Evolutionary conservation across 1,140 invertebrate genomes (phyloP).

Genomic region (Drosophila carrolli): DNA sequence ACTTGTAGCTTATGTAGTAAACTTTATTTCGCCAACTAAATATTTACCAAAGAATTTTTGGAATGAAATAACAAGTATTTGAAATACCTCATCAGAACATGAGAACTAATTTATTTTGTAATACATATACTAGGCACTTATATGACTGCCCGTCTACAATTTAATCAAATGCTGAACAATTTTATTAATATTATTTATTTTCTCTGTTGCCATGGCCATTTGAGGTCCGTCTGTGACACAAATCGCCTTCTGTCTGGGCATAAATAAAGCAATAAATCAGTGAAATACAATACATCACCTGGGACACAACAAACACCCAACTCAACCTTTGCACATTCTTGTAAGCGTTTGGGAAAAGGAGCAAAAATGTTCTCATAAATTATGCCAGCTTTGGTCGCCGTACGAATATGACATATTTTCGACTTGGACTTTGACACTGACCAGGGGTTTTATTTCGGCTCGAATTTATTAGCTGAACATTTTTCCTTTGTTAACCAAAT

Average conservation of each 20-base stretch:
- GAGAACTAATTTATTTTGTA: neutral
- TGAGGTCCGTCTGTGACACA: slow-evolving; percentile 40
- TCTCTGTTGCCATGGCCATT: slow-evolving; percentile 23
- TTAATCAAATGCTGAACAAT: slow-evolving; percentile 60
- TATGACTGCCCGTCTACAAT: slow-evolving; percentile 6
- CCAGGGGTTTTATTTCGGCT: slow-evolving; percentile 31
- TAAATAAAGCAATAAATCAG: slow-evolving; percentile 78
- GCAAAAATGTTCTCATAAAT: slow-evolving; percentile 59
- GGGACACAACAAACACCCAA: slow-evolving; percentile 34
- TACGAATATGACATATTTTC: slow-evolving; percentile 77
- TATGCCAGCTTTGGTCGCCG: slow-evolving; percentile 60
- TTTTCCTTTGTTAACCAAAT: slow-evolving; percentile 49
- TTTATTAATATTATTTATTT: slow-evolving; percentile 31
- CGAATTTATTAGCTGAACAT: slow-evolving; percentile 37
- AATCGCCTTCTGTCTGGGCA: slow-evolving; percentile 54
- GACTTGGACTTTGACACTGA: slow-evolving; percentile 29
- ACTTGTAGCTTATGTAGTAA: too few species aligned
- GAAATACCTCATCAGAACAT: neutral
- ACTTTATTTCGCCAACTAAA: too few species aligned
- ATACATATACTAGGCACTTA: neutral
- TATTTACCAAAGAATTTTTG: too few species aligned
- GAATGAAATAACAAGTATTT: too few species aligned
- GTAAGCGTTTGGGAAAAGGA: slow-evolving; percentile 16
- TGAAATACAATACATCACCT: slow-evolving; percentile 78
- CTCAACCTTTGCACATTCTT: slow-evolving; percentile 18